Conservation (phyloP, 1,140 invertebrate species). For the Lycorma delicatula region DNA sequence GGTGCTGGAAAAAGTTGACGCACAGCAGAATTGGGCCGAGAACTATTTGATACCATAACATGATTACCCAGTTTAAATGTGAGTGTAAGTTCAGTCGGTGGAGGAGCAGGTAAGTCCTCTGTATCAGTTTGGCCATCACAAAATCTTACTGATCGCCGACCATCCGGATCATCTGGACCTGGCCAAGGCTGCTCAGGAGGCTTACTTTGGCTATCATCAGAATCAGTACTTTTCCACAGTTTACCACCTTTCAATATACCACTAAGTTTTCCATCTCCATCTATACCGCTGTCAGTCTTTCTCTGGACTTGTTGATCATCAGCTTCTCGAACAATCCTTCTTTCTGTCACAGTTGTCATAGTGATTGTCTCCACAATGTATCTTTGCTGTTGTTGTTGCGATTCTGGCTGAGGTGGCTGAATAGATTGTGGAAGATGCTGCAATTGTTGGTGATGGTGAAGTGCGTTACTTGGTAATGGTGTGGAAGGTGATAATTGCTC, state of each 20-base stretch:
- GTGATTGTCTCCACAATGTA: constrained; percentile 59
- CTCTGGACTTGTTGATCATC: neutral
- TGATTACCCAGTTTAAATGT: constrained; percentile 50
- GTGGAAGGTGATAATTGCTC: too few relatives aligned
- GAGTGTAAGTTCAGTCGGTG: constrained; percentile 42
- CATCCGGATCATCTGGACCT: constrained; percentile 27
- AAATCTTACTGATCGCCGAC: constrained; percentile 25
- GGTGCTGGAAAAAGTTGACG: constrained; percentile 59
- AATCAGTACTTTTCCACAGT: constrained; percentile 41
- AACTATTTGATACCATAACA: constrained; percentile 40
- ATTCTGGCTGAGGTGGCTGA: too few relatives aligned
- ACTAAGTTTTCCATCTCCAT: constrained; percentile 34
- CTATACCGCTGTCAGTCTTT: constrained; percentile 23
- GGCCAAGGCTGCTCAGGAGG: constrained; percentile 7
- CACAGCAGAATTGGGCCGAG: constrained; percentile 60
- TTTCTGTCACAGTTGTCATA: constrained; percentile 57
- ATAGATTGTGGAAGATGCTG: too few relatives aligned
- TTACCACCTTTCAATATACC: constrained; percentile 54
- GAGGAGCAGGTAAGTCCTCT: constrained; percentile 31
- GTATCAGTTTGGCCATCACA: constrained; percentile 32
- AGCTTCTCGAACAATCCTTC: constrained; percentile 47
- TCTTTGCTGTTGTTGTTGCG: constrained; percentile 32
- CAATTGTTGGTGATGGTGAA: too few relatives aligned
- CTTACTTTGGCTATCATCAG: neutral
- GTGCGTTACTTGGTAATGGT: too few relatives aligned